A percentile compares a stretch with the other conserved stretches of the same genome.
These are phyloP conservation scores for Benitochromis conjunctus DNA, from an alignment of 2,113 vertebrate species.

Conservation along the genomic window DNA sequence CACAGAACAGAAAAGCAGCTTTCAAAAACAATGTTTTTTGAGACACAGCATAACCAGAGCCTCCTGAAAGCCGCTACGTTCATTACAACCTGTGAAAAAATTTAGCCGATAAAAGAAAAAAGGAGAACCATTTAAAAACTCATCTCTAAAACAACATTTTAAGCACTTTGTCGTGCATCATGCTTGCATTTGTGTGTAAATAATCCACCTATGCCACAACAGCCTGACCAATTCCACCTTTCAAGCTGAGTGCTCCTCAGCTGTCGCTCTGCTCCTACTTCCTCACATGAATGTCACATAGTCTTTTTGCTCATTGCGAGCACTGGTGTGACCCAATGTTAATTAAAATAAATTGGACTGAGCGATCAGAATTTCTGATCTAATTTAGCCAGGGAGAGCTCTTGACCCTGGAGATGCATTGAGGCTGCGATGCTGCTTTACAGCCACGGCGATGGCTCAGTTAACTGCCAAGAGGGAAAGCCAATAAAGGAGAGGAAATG, in stretches of 20 bases:
- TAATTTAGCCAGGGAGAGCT: constrained; percentile 30
- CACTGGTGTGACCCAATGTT: constrained; percentile 8
- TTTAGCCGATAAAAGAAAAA: neutral
- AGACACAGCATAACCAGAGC: neutral
- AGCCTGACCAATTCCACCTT: neutral
- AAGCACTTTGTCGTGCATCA: neutral
- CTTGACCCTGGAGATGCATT: constrained; percentile 19
- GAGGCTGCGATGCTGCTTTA: neutral
- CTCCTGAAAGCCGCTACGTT: neutral
- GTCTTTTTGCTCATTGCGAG: neutral
- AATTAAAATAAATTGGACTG: constrained; percentile 46
- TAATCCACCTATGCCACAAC: neutral
- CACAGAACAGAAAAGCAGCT: neutral
- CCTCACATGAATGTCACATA: neutral
- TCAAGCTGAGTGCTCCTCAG: neutral
- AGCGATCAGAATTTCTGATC: constrained; percentile 43
- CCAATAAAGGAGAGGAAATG: neutral
- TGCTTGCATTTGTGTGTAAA: neutral
- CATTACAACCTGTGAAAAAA: neutral
- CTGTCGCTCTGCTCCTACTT: neutral
- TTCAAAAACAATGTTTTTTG: neutral
- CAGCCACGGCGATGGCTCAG: neutral
- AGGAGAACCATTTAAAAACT: neutral
- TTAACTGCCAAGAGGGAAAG: neutral
- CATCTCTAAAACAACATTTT: neutral